Evolutionary conservation across 2,888 invertebrate species (phyloP).

Genomic region (Hipparchia sbordonii): DNA sequence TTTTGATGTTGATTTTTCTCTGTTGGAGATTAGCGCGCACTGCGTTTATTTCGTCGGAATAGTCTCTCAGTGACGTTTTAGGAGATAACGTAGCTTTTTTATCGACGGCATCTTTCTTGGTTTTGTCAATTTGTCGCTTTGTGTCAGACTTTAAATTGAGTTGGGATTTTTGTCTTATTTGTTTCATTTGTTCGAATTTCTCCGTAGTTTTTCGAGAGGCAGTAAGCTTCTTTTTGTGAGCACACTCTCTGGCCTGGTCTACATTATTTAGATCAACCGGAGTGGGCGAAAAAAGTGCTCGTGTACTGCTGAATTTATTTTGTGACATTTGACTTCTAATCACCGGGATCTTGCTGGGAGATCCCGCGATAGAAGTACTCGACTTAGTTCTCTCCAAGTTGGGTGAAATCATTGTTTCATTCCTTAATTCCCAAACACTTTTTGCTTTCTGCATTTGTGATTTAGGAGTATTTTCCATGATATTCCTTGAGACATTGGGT

Average conservation of each 20-base stretch:
- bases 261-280: conserved; percentile 80
- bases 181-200: conserved; percentile 67
- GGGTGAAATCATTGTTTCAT: conserved; percentile 64
- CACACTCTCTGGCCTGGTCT: conserved; percentile 82
- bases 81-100: conserved; percentile 65
- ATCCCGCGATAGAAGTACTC: conserved; percentile 81
- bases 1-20: conserved; percentile 72
- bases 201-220: conserved; percentile 64
- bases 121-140: conserved; percentile 69
- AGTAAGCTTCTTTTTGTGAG: conserved; percentile 74
- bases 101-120: conserved; percentile 67
- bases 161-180: conserved; percentile 76
- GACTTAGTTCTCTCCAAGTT: conserved; percentile 77
- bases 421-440: conserved; percentile 82
- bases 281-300: conserved; percentile 82
- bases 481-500: conserved; percentile 65
- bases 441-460: conserved; percentile 78
- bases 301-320: conserved; percentile 76
- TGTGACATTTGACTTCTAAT: conserved; percentile 80
- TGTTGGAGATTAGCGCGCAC: conserved; percentile 78
- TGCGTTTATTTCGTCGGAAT: conserved; percentile 77
- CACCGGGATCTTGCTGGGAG: conserved; percentile 85
- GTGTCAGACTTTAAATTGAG: conserved; percentile 69
- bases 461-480: conserved; percentile 66
- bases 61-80: conserved; percentile 70